These are phyloP conservation scores for Clivina fossor DNA, from an alignment of 2,888 invertebrate species.

Conservation along the genomic window DNA sequence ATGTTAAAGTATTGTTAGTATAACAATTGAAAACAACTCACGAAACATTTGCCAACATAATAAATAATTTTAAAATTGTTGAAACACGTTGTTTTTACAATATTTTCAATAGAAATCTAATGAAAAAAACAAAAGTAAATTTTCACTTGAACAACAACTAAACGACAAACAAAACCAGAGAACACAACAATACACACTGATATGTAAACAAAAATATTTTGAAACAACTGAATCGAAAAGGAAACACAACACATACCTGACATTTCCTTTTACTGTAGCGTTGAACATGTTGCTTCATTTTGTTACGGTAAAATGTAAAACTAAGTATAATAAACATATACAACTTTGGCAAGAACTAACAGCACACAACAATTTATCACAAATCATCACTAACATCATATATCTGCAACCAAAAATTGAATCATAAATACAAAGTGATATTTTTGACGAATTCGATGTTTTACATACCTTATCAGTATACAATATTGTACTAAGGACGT, in stretches of 20 bases:
- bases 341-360: constrained; percentile 29
- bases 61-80: too few species aligned
- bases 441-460: constrained; percentile 4
- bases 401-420: constrained; percentile 23
- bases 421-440: constrained; percentile 10
- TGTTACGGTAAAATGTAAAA: constrained; percentile 18
- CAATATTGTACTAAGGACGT: constrained; percentile 15
- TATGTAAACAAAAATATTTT: constrained; percentile 6
- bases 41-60: too few species aligned
- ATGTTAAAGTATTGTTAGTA: too few species aligned
- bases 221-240: background rate
- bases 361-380: constrained; percentile 22
- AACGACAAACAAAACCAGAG: too few species aligned
- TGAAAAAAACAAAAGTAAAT: too few species aligned
- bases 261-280: constrained; percentile 31
- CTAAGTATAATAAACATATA: constrained; percentile 11
- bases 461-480: constrained; percentile 17
- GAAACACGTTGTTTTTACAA: too few species aligned
- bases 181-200: too few species aligned
- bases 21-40: too few species aligned
- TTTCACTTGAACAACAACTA: too few species aligned
- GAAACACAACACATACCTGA: constrained; percentile 24
- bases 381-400: constrained; percentile 24
- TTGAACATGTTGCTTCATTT: constrained; percentile 34
- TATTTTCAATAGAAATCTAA: too few species aligned